A percentile compares a stretch with the other conserved stretches of the same genome.
Conservation (phyloP, 92 coral and sea anemone species). For the Hydrozoanthus gracilis region DNA sequence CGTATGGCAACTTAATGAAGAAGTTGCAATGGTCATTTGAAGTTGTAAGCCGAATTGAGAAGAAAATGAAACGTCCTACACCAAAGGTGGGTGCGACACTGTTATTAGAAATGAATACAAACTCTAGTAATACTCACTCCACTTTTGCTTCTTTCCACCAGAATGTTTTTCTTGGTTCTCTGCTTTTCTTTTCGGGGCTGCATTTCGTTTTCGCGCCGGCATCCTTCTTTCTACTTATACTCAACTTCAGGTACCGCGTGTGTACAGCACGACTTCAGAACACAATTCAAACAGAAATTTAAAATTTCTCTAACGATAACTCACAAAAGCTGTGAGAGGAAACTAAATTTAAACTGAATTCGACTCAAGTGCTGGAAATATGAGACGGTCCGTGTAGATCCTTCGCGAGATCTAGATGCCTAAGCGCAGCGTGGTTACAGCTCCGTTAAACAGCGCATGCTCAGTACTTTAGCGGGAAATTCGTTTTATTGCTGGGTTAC, state of each 20-base stretch:
- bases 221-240: constrained; percentile 20
- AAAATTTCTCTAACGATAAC: background rate
- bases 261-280: background rate
- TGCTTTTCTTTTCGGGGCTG: constrained; percentile 74
- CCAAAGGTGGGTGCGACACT: too few species aligned
- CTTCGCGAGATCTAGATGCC: background rate
- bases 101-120: too few species aligned
- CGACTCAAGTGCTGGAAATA: background rate
- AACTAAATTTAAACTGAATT: background rate
- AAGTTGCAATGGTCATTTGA: too few species aligned
- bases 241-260: background rate
- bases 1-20: too few species aligned
- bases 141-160: constrained; percentile 68
- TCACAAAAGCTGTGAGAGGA: background rate
- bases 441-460: background rate
- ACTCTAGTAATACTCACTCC: constrained; percentile 26
- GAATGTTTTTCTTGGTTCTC: constrained; percentile 49
- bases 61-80: too few species aligned
- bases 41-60: too few species aligned
- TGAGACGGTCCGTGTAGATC: background rate
- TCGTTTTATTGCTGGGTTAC: too few species aligned
- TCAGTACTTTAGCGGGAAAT: background rate
- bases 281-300: background rate
- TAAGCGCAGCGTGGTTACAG: background rate
- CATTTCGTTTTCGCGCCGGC: constrained; percentile 85